Percentiles rank a stretch among this genome's conserved stretches.
Evolutionary conservation across 2,888 invertebrate species (phyloP).

Genomic region (Microctonus hyperodae): DNA sequence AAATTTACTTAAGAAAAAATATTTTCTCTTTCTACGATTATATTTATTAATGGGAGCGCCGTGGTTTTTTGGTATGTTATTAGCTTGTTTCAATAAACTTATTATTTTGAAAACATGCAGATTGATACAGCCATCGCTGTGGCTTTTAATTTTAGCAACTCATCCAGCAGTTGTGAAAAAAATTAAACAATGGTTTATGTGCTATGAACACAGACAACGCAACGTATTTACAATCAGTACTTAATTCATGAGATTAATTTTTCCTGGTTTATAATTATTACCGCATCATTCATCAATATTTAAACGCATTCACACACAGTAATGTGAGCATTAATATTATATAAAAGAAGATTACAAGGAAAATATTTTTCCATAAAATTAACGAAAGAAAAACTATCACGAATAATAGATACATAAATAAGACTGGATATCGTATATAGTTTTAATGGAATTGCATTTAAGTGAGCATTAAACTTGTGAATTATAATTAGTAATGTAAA

Average conservation of each 20-base stretch:
- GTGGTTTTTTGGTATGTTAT: conserved; percentile 49
- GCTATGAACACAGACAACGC: conserved; percentile 7
- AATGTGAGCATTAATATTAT: neutral
- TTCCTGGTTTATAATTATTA: neutral
- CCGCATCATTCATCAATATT: neutral
- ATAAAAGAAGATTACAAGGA: conserved; percentile 1
- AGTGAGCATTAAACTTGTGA: no score
- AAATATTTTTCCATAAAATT: neutral
- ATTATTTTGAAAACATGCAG: conserved; percentile 47
- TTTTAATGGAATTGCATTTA: conserved; percentile 1
- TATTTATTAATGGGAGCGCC: conserved; percentile 53
- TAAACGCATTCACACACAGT: neutral
- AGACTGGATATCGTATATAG: conserved; percentile 1
- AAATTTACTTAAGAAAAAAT: conserved; percentile 44
- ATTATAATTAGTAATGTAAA: conserved; percentile 2
- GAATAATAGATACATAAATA: neutral
- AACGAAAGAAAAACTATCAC: neutral
- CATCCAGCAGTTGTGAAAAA: conserved; percentile 32
- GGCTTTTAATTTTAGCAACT: conserved; percentile 44
- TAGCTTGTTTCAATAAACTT: conserved; percentile 47
- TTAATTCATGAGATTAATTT: neutral
- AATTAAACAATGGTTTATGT: conserved; percentile 9
- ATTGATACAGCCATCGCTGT: conserved; percentile 47
- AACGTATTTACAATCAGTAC: conserved; percentile 11
- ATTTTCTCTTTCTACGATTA: conserved; percentile 47